Evolutionary conservation across 2,888 invertebrate genomes (phyloP).

Genomic region (Agriotes lineatus): DNA sequence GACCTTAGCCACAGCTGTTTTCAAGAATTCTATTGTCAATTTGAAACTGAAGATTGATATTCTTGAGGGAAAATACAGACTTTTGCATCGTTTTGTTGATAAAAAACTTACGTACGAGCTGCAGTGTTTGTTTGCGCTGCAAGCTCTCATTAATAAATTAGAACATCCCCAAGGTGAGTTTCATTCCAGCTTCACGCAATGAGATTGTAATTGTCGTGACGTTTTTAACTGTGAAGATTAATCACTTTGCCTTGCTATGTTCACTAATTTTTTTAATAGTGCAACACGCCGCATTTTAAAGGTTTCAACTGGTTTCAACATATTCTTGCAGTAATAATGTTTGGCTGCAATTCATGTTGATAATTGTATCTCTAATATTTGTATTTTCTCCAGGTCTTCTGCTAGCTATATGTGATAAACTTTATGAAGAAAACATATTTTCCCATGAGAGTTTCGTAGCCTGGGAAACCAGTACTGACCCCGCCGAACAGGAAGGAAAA

Average conservation of each 20-base stretch:
- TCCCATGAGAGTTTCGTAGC: slow-evolving; percentile 84
- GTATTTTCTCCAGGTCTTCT: slow-evolving; percentile 77
- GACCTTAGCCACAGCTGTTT: slow-evolving; percentile 79
- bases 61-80: slow-evolving; percentile 66
- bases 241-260: slow-evolving; percentile 35
- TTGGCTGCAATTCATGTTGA: too few relatives aligned
- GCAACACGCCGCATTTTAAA: slow-evolving; percentile 36
- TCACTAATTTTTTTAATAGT: slow-evolving; percentile 22
- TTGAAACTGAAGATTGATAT: slow-evolving; percentile 68
- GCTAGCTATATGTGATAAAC: slow-evolving; percentile 79
- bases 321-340: too few relatives aligned
- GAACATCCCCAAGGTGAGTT: slow-evolving; percentile 80
- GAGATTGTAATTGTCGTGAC: slow-evolving; percentile 38
- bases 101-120: slow-evolving; percentile 78
- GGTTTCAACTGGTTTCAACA: too few relatives aligned
- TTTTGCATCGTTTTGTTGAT: slow-evolving; percentile 80
- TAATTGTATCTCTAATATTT: neutral
- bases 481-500: slow-evolving; percentile 82
- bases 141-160: slow-evolving; percentile 80
- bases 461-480: slow-evolving; percentile 82
- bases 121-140: slow-evolving; percentile 87
- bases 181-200: slow-evolving; percentile 38
- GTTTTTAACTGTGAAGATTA: slow-evolving; percentile 50
- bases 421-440: slow-evolving; percentile 84
- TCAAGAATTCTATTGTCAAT: slow-evolving; percentile 76